A percentile compares a stretch with the other conserved stretches of the same genome.
phyloP scores from a whole-genome alignment of 2,113 vertebrate species.

The Cnemophilus loriae region DNA sequence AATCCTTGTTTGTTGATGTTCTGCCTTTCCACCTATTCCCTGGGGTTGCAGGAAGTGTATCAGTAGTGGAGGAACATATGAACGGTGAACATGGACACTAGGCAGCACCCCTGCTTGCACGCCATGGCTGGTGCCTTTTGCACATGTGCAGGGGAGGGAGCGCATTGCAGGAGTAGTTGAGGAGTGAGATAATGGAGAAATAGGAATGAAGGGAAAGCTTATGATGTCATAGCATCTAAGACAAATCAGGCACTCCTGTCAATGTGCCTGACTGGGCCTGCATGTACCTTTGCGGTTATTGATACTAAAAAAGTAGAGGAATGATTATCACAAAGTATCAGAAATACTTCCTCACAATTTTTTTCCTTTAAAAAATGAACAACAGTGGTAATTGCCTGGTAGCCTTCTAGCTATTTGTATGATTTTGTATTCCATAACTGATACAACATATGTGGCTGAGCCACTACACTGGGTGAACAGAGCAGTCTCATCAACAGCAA shows the following conservation, averaged over 20 bases:
- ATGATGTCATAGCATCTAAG: neutral
- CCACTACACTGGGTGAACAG: neutral
- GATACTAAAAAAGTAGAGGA: neutral
- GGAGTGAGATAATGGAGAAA: neutral
- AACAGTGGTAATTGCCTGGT: neutral
- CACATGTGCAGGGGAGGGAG: accelerated
- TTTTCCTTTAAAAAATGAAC: neutral
- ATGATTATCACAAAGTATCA: neutral
- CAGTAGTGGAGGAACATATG: accelerated
- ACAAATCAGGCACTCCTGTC: neutral
- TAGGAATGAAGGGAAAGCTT: neutral
- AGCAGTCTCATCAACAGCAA: neutral
- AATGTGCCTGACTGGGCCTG: accelerated
- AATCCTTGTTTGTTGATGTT: conserved; percentile 4
- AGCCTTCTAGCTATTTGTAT: neutral
- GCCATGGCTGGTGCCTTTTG: accelerated
- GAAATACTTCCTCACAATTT: neutral
- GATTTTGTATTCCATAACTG: neutral
- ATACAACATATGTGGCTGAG: accelerated
- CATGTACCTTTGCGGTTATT: accelerated
- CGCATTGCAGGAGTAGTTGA: neutral
- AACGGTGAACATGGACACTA: accelerated
- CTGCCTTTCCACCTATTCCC: conserved; percentile 13
- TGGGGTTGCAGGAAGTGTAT: neutral
- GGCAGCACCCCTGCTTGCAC: accelerated